These are phyloP conservation scores for Hyla sarda DNA, from an alignment of 2,113 vertebrate species.

Conservation along the genomic window DNA sequence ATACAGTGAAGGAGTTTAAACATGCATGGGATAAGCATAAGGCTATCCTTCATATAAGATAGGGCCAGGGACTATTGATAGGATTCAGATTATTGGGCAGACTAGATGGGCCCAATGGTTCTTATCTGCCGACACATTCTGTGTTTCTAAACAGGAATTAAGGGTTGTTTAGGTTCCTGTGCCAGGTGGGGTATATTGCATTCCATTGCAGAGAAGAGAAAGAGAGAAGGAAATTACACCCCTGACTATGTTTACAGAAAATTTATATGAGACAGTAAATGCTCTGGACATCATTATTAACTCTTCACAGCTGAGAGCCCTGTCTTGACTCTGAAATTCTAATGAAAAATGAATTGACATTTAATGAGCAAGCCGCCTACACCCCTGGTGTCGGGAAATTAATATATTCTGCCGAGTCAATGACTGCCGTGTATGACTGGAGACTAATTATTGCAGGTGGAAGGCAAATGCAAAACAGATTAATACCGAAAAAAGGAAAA, in stretches of 20 bases:
- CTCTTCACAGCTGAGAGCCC: conserved; percentile 10
- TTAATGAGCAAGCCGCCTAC: conserved; percentile 43
- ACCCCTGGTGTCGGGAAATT: not conserved
- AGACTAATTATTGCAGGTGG: conserved; percentile 31
- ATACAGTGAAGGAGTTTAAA: too few relatives aligned
- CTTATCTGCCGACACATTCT: too few relatives aligned
- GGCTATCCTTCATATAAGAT: too few relatives aligned
- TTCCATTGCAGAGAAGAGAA: not conserved
- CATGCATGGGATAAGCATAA: too few relatives aligned
- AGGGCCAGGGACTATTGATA: too few relatives aligned
- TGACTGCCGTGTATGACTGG: conserved; percentile 8
- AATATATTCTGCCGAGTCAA: conserved; percentile 46
- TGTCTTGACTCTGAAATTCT: conserved; percentile 11
- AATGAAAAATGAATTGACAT: conserved; percentile 52
- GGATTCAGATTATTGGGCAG: too few relatives aligned
- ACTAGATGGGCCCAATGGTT: too few relatives aligned
- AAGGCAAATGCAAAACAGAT: conserved; percentile 24
- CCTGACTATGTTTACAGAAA: conserved; percentile 1
- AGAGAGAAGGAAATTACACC: not conserved
- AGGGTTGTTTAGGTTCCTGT: not conserved
- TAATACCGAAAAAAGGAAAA: not conserved
- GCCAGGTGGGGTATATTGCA: not conserved
- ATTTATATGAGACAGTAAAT: not conserved
- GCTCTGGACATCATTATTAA: conserved; percentile 21
- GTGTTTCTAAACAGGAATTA: not conserved